Evolutionary conservation across 2,888 invertebrate genomes (phyloP), one percentile per base, ranked within the genome.

Genomic region (Charanyca ferruginea): DNA sequence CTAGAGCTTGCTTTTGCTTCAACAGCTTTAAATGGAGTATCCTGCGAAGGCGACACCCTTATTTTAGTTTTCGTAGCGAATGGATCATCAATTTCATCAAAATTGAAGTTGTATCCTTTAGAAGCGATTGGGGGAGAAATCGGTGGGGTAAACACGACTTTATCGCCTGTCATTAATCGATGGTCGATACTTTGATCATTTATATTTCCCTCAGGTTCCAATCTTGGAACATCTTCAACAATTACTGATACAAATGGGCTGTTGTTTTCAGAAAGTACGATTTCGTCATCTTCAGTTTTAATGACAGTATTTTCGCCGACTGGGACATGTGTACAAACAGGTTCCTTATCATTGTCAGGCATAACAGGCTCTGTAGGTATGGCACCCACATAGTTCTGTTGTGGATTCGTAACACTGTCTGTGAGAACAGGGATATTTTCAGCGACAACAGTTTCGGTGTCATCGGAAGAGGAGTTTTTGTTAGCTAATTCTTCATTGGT

Each of bases 1-100:
- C 74, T 75, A 4, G 67, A 63, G 11, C 61, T 73, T 38, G 32
- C 1, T 49, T 64, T 71, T 6, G 41, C 16, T 55, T 79, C 73
- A 53, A 63, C 52, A 16, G 58, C 7, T 62, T 83, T 78, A 48
- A 63, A 81, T 20, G 79, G 80, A 45, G 83, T 81, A 54, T 85
- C 80, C 28, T 83, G 77, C 20, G 91, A 80, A 18, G 94, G 93
- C 6, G 94, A 93, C 63, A 84, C 64, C 61, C 91, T 87, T 20
- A 93, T 90, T 77, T 90, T 93, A 28, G 88, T 89, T 89, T 93
- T 93, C 4, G 91, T 93, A 16, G 89, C 90, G 84, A 94, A 95
- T 41, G 93, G 94, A 80, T 94, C 88, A 62, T 93, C 91, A 59
- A 92, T 89, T 48, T 93, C 92, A 82, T 94, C 94, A 78, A 94